These are phyloP conservation scores for Elgonia sp. DNA, from an alignment of 2,888 invertebrate species.

Conservation along the genomic window DNA sequence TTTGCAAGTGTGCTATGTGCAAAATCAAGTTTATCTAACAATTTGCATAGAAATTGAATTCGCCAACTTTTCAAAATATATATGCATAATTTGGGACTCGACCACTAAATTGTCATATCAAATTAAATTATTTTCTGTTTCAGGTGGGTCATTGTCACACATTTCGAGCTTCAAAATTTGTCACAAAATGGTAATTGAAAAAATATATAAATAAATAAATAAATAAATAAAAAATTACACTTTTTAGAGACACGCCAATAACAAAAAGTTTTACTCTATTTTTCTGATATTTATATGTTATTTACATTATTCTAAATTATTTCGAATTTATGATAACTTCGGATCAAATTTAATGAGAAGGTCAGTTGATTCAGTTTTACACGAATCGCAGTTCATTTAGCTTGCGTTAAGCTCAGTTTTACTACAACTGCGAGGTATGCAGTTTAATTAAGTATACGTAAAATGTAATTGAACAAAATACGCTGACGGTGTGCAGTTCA, in stretches of 20 bases:
- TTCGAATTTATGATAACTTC: conserved; percentile 21
- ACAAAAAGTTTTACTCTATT: too few species aligned
- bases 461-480: conserved; percentile 58
- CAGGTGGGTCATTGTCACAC: conserved; percentile 17
- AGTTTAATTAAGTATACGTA: conserved; percentile 60
- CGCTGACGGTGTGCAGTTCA: conserved; percentile 40
- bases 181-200: too few species aligned
- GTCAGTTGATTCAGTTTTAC: conserved; percentile 52
- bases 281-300: too few species aligned
- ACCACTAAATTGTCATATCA: conserved; percentile 41
- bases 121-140: conserved; percentile 44
- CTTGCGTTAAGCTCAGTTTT: conserved; percentile 46
- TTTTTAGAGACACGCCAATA: too few species aligned
- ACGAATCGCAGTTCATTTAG: conserved; percentile 56
- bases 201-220: too few species aligned
- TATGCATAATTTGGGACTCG: conserved; percentile 14
- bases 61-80: conserved; percentile 46
- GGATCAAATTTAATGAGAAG: conserved; percentile 28
- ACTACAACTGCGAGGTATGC: conserved; percentile 43
- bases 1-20: conserved; percentile 21
- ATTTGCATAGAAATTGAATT: conserved; percentile 65
- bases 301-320: conserved; percentile 33
- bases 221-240: neutral
- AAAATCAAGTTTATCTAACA: conserved; percentile 22
- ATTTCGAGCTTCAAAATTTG: too few species aligned